phyloP scores from a whole-genome alignment of 2,888 invertebrate species.

The Dasysyrphus albostriatus region DNA sequence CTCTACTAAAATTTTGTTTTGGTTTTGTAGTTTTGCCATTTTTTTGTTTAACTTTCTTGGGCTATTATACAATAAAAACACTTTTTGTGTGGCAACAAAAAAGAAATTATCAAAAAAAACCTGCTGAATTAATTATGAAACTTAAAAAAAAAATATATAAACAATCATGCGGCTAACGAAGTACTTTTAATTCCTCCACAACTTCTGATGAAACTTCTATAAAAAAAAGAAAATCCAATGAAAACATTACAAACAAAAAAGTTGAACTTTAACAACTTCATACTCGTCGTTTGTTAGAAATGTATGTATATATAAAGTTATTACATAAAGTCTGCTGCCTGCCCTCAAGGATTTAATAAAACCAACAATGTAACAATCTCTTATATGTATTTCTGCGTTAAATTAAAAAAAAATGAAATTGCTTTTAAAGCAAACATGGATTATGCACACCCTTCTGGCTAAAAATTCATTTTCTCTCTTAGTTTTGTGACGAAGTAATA shows the following conservation, averaged over 20 bases:
- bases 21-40: too few relatives aligned
- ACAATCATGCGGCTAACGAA: background rate
- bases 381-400: background rate
- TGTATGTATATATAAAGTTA: constrained; percentile 1
- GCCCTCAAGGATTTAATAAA: constrained; percentile 8
- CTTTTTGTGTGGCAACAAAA: background rate
- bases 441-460: constrained; percentile 38
- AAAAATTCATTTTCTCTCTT: constrained; percentile 8
- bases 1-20: too few relatives aligned
- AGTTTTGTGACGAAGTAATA: constrained; percentile 22
- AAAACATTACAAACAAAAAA: background rate
- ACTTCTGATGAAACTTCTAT: background rate
- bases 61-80: too few relatives aligned
- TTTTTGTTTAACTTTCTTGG: too few relatives aligned
- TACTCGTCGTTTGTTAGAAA: background rate
- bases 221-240: background rate
- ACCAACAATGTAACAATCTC: constrained; percentile 15
- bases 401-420: constrained; percentile 20
- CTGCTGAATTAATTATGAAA: background rate
- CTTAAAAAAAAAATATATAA: background rate
- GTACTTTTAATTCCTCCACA: background rate
- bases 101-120: background rate
- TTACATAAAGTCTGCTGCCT: constrained; percentile 25
- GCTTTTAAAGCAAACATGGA: constrained; percentile 51
- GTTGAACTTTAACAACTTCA: background rate